Conservation (phyloP, 64 coral and sea anemone species). For the Hydrozoanthus tunicans region DNA sequence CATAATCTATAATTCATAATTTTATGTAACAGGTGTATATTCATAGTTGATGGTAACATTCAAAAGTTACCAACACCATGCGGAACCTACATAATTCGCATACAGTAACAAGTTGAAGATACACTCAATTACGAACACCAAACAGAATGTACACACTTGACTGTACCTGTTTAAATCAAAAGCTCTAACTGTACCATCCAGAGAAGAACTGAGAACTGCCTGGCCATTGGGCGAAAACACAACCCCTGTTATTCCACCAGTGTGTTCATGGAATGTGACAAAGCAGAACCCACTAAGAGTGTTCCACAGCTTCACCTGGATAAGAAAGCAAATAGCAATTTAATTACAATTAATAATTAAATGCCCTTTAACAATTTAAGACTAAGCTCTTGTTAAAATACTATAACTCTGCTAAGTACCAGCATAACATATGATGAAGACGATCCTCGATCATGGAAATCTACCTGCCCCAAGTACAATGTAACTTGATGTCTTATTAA, state of each 20-base stretch:
- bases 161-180: slow-evolving; percentile 93
- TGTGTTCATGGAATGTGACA: slow-evolving; percentile 96
- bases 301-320: slow-evolving; percentile 96
- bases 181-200: slow-evolving; percentile 98
- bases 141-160: background rate
- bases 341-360: background rate
- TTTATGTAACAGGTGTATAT: no score
- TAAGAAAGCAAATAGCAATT: background rate
- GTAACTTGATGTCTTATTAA: no score
- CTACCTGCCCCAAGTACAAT: no score
- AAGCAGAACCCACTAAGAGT: slow-evolving; percentile 95
- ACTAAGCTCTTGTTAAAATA: background rate
- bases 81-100: no score
- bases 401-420: no score
- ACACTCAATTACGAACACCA: background rate
- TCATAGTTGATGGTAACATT: no score
- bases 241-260: slow-evolving; percentile 79
- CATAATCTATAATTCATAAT: no score
- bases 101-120: no score
- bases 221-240: slow-evolving; percentile 86
- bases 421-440: no score
- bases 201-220: slow-evolving; percentile 86
- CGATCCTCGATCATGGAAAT: no score
- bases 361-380: background rate
- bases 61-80: no score